phyloP scores from a whole-genome alignment of 2,888 invertebrate genomes.

The Liodrosophila aerea region DNA sequence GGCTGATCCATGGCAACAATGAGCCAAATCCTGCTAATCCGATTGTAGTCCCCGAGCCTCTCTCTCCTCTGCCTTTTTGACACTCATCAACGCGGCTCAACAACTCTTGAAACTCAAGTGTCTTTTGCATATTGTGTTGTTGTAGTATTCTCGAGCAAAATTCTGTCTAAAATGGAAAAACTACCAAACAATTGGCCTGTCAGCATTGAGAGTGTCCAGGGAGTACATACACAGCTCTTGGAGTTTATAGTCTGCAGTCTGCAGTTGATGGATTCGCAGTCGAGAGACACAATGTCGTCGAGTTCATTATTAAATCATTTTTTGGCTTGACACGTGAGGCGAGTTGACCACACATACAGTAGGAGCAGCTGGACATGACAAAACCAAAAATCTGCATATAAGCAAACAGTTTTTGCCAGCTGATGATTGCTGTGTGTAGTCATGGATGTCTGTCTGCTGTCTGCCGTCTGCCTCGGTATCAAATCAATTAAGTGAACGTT shows the following conservation, averaged over 20 bases:
- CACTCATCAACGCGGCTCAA: constrained; percentile 68
- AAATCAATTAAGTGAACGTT: constrained; percentile 57
- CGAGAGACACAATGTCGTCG: constrained; percentile 50
- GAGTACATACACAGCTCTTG: constrained; percentile 60
- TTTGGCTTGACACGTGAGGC: constrained; percentile 64
- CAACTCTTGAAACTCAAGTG: constrained; percentile 57
- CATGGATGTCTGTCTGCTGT: background rate
- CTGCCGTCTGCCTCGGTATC: constrained; percentile 1
- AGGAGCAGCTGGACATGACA: constrained; percentile 67
- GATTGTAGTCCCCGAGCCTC: constrained; percentile 46
- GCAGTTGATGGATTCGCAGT: constrained; percentile 36
- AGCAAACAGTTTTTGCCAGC: no score
- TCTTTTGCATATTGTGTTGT: constrained; percentile 66
- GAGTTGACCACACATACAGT: constrained; percentile 64
- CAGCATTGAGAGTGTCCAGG: constrained; percentile 68
- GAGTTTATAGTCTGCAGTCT: constrained; percentile 30
- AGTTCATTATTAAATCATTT: constrained; percentile 74
- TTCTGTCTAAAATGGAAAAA: constrained; percentile 53
- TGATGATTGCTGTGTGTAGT: background rate
- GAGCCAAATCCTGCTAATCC: constrained; percentile 70
- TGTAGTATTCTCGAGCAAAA: constrained; percentile 43
- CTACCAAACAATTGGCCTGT: constrained; percentile 64
- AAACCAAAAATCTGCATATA: constrained; percentile 9
- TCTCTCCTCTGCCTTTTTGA: constrained; percentile 66
- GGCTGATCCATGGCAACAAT: constrained; percentile 68